Evolutionary conservation across 2,888 invertebrate species (phyloP).

Genomic region (Seira musarum): DNA sequence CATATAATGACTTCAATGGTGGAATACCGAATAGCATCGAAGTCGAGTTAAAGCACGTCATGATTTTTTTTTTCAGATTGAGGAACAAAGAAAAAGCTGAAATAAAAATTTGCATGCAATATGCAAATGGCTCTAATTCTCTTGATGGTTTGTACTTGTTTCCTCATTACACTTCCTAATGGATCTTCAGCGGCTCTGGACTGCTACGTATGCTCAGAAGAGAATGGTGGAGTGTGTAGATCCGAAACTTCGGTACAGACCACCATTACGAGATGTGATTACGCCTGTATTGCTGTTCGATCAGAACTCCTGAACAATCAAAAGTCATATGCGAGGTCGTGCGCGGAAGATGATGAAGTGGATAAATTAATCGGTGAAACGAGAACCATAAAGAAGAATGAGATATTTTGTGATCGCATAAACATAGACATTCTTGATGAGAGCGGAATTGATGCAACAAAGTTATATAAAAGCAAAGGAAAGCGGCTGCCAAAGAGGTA

Average conservation of each 20-base stretch:
- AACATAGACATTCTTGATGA: slow-evolving; percentile 6
- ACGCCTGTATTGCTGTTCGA: background rate
- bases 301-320: background rate
- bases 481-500: background rate
- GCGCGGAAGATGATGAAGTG: background rate
- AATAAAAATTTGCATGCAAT: background rate
- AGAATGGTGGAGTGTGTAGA: background rate
- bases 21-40: too few species aligned
- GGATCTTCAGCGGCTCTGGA: background rate
- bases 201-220: background rate
- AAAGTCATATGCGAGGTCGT: background rate
- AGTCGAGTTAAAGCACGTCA: too few species aligned
- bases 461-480: background rate
- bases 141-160: background rate
- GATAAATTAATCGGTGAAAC: background rate
- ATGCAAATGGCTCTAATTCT: background rate
- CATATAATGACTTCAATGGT: too few species aligned
- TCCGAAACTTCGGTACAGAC: background rate
- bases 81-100: background rate
- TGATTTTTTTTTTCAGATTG: too few species aligned
- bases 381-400: background rate
- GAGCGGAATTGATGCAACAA: background rate
- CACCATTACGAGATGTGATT: background rate
- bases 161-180: background rate
- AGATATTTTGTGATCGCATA: background rate